These are phyloP conservation scores for Choristoneura fumiferana DNA, from an alignment of 1,140 invertebrate species.

Conservation along the genomic window DNA sequence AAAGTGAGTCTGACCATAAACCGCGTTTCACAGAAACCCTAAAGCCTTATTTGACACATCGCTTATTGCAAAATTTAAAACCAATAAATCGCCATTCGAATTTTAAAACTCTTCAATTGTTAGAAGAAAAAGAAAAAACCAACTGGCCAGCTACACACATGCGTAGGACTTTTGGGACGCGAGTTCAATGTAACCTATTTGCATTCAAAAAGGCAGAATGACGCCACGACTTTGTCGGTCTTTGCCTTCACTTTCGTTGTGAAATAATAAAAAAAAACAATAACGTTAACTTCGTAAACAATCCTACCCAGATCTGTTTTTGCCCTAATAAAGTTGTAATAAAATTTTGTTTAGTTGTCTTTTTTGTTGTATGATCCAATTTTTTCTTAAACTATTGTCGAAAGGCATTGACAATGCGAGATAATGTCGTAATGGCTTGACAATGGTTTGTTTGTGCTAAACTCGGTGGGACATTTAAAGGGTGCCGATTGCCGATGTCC, in stretches of 20 bases:
- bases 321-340: conserved; percentile 62
- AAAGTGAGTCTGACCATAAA: conserved; percentile 6
- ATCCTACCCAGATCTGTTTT: conserved; percentile 52
- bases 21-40: conserved; percentile 14
- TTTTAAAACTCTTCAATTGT: conserved; percentile 9
- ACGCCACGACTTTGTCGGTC: conserved; percentile 48
- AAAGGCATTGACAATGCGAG: conserved; percentile 31
- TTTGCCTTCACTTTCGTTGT: conserved; percentile 45
- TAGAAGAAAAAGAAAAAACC: conserved; percentile 16
- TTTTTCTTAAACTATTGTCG: conserved; percentile 40
- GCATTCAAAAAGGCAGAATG: conserved; percentile 62
- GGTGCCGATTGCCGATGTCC: conserved; percentile 25
- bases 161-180: conserved; percentile 37
- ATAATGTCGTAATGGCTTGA: conserved; percentile 47
- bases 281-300: conserved; percentile 50
- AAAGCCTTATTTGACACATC: conserved; percentile 18
- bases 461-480: conserved; percentile 25
- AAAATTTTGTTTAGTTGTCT: conserved; percentile 39
- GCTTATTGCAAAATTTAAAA: conserved; percentile 17
- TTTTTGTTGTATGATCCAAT: conserved; percentile 48
- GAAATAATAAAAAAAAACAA: conserved; percentile 34
- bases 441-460: conserved; percentile 47
- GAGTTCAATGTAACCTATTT: conserved; percentile 61
- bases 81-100: conserved; percentile 16
- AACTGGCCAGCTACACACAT: conserved; percentile 29